Percentiles rank a stretch among this genome's conserved stretches.
Evolutionary conservation across 2,113 vertebrate genomes (phyloP).

Genomic region (Tauraco erythrolophus): DNA sequence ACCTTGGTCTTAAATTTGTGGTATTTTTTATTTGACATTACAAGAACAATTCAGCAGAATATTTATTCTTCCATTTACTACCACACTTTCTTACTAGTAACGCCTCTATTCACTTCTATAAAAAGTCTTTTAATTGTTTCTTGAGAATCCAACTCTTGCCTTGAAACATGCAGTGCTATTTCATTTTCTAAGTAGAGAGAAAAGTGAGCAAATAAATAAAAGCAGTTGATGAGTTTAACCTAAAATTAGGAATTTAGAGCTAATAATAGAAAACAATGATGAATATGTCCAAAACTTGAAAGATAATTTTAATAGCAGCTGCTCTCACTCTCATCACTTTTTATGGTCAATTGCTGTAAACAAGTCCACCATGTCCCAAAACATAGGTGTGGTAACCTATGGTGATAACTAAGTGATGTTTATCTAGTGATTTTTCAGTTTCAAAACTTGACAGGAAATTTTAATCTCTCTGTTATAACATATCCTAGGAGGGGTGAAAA

Average conservation of each 20-base stretch:
- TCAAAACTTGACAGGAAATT: neutral
- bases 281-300: neutral
- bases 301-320: neutral
- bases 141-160: neutral
- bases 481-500: neutral
- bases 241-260: neutral
- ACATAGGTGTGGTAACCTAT: neutral
- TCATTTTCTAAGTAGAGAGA: neutral
- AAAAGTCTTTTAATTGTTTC: neutral
- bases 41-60: rapidly evolving
- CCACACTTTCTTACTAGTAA: neutral
- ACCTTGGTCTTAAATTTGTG: neutral
- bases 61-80: neutral
- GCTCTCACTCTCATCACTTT: neutral
- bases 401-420: neutral
- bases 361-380: neutral
- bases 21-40: neutral
- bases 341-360: neutral
- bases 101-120: neutral
- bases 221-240: neutral
- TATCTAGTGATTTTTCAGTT: neutral
- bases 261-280: neutral
- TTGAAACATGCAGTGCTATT: neutral
- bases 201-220: neutral
- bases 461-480: neutral